A percentile compares a stretch with the other conserved stretches of the same genome.
Evolutionary conservation across 2,113 vertebrate species (phyloP).

Genomic region (Myotis brandtii): DNA sequence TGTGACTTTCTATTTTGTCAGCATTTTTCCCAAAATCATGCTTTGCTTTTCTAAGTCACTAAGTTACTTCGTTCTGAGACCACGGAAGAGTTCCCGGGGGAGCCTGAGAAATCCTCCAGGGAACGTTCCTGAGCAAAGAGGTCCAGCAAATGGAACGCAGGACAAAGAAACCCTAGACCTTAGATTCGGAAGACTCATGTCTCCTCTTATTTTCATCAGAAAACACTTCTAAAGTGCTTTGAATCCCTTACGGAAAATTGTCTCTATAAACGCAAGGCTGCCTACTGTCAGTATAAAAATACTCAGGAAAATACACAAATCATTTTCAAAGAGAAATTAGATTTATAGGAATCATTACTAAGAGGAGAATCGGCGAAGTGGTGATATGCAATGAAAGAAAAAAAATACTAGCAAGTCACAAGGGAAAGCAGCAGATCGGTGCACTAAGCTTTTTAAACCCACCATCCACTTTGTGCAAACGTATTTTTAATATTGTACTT

Average conservation of each 20-base stretch:
- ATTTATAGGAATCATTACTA: conserved; percentile 75
- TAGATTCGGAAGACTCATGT: background rate
- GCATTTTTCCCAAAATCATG: conserved; percentile 37
- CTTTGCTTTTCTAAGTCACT: background rate
- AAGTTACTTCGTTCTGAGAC: conserved; percentile 50
- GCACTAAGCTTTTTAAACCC: conserved; percentile 55
- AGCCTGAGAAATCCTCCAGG: background rate
- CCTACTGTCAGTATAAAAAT: conserved; percentile 49
- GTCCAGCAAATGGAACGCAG: background rate
- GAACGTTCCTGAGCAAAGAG: background rate
- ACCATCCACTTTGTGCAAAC: conserved; percentile 57
- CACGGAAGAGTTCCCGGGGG: background rate
- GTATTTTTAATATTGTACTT: conserved; percentile 26
- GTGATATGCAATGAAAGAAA: conserved; percentile 79
- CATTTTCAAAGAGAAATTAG: conserved; percentile 80
- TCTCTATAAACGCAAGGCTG: conserved; percentile 33
- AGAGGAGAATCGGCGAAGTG: conserved; percentile 78
- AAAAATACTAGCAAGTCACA: conserved; percentile 71
- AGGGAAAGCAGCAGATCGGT: conserved; percentile 74
- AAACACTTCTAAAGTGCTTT: conserved; percentile 36
- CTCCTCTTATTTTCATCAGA: conserved; percentile 37
- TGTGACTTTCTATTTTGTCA: conserved; percentile 11
- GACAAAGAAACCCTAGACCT: background rate
- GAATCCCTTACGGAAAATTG: conserved; percentile 30
- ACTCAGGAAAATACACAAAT: conserved; percentile 65